Evolutionary conservation across 2,797 vertebrate species (phyloP).

Genomic region (Limosa lapponica): DNA sequence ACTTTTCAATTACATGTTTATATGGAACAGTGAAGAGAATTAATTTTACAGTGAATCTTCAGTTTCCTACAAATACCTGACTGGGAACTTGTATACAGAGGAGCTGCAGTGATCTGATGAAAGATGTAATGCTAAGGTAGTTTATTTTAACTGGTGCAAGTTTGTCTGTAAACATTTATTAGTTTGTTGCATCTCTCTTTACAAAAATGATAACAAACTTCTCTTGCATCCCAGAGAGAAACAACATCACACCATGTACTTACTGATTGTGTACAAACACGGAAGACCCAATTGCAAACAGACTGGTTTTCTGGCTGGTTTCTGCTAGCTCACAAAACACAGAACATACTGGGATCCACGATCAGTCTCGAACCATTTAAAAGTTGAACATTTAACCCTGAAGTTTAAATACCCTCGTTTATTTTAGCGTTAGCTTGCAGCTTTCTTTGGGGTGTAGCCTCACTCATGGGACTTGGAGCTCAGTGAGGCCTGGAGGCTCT

Average conservation of each 20-base stretch:
- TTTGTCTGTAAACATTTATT: constrained; percentile 21
- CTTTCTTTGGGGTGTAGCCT: background rate
- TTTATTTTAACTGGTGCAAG: constrained; percentile 43
- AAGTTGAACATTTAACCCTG: background rate
- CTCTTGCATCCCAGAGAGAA: background rate
- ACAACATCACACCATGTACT: background rate
- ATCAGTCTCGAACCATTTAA: background rate
- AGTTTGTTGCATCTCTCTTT: background rate
- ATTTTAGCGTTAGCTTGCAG: background rate
- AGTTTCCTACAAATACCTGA: background rate
- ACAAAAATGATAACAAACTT: constrained; percentile 32
- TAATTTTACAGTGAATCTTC: background rate
- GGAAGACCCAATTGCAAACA: background rate
- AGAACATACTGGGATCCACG: background rate
- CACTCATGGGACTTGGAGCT: background rate
- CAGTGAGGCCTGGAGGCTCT: background rate
- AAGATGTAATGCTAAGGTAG: background rate
- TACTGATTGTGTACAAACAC: background rate
- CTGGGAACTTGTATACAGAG: background rate
- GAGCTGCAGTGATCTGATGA: background rate
- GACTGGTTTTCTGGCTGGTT: background rate
- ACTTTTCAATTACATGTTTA: background rate
- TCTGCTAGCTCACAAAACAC: constrained; percentile 10
- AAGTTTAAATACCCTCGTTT: background rate
- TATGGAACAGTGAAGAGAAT: background rate